Conservation (phyloP, 2,797 vertebrate genomes). For the Picus viridis region DNA sequence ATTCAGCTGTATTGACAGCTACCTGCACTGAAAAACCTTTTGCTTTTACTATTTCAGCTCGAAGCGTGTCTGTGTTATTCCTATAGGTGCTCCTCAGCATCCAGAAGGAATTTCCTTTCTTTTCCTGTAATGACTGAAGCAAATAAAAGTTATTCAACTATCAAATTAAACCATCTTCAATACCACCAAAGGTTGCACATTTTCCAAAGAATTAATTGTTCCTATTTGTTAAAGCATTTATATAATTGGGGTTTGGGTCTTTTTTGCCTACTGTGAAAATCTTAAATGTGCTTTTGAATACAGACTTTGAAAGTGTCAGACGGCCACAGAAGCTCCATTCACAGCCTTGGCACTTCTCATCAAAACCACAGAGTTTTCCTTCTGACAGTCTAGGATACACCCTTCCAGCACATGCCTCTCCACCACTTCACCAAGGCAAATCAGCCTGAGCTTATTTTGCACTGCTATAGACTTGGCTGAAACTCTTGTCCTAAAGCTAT, state of each 20-base stretch:
- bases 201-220: not conserved
- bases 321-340: not conserved
- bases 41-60: not conserved
- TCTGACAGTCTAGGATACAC: not conserved
- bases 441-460: not conserved
- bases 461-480: not conserved
- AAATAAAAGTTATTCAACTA: not conserved
- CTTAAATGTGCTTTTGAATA: not conserved
- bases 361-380: not conserved
- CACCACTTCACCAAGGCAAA: not conserved
- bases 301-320: not conserved
- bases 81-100: not conserved
- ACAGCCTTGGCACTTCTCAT: not conserved
- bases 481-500: not conserved
- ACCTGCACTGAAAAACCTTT: not conserved
- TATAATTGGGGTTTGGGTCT: not conserved
- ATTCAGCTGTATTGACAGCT: not conserved
- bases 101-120: not conserved
- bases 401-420: not conserved
- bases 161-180: not conserved
- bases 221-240: not conserved
- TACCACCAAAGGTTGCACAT: not conserved
- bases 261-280: not conserved
- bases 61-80: not conserved
- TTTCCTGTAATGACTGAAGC: not conserved